Evolutionary conservation across 2,888 invertebrate genomes (phyloP).

Genomic region (Cyclophora albipunctata): DNA sequence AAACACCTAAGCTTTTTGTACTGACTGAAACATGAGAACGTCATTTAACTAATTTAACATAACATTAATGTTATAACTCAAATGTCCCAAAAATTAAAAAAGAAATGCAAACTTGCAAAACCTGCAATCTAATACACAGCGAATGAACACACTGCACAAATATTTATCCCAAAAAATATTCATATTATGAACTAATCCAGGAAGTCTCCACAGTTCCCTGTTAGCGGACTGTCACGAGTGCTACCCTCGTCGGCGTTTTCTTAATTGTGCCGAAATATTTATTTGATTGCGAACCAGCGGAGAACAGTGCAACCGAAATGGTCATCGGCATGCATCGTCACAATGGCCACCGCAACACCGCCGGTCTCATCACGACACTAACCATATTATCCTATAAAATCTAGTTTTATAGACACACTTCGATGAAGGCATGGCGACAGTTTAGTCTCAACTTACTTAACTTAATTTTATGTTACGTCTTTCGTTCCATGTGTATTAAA

Average conservation of each 20-base stretch:
- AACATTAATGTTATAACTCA: background rate
- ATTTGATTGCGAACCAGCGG: conserved; percentile 72
- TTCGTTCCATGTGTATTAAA: too few species aligned
- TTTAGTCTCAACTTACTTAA: too few species aligned
- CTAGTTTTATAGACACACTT: conserved; percentile 29
- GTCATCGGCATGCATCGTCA: conserved; percentile 68
- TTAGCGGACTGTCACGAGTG: conserved; percentile 68
- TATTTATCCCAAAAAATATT: too few species aligned
- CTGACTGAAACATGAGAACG: too few species aligned
- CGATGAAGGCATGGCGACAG: background rate
- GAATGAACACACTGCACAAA: too few species aligned
- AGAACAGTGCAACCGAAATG: conserved; percentile 69
- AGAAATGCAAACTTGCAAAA: too few species aligned
- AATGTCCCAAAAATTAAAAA: background rate
- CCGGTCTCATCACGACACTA: conserved; percentile 28
- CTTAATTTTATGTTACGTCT: too few species aligned
- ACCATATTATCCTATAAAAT: conserved; percentile 45
- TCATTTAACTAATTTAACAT: too few species aligned
- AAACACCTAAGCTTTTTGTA: too few species aligned
- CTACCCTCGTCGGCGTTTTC: conserved; percentile 73
- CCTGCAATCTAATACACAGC: too few species aligned
- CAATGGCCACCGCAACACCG: conserved; percentile 50
- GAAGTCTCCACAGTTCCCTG: conserved; percentile 43
- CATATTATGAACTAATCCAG: conserved; percentile 15
- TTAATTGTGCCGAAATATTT: conserved; percentile 77